Base-by-base conservation (phyloP, 2,797 vertebrate genomes). In the Sylvilagus floridanus region DNA sequence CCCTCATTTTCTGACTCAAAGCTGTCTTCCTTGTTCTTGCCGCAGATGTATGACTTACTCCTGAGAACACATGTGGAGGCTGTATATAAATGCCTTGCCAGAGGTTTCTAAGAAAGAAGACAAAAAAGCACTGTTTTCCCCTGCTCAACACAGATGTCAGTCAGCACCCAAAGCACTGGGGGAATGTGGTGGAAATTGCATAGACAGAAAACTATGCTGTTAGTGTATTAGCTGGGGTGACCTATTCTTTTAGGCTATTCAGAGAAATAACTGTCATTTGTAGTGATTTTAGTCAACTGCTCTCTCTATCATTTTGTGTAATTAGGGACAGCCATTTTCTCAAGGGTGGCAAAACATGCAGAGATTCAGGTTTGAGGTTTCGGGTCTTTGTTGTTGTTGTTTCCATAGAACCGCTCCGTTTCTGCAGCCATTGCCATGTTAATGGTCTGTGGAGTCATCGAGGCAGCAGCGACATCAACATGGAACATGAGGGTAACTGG, bases 181-280 rank as follows among this genome's bases (percentile, higher is more conserved):
- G 78, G 93, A 65, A 88, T 52, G 79, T 60, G 94, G 93, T 54
- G 72, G 88, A 95, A 93, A 97, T 78, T 84, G 77, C 85, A 68
- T 37, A 47, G 7, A 83, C 54, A 75, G 88, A 69, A 94, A 96
- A 96, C 76, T 66, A 71, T 66, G 92, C 94, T 77, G 94, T 97
- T 94, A 95, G 91, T 88, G 92, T 92, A 94, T 96, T 96, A 97
- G 95, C 92, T 17, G 81, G 84, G 42, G 83, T 93, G 94, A 95
- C 92, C 95, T 92, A 52, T 88, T 96, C 97, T 96, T 94, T 82
- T 47, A 83, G 95, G 89, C 94, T 92, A 14, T 95, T 96, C 83
- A 17, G 91, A 95, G 93, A 97, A 97, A 97, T 96, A 91, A 93
- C 92, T 85, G 96, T 96, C 93, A 95, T 97, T 96, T 96, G 75